phyloP scores from a whole-genome alignment of 2,113 vertebrate genomes.

The Macquaria australasica region DNA sequence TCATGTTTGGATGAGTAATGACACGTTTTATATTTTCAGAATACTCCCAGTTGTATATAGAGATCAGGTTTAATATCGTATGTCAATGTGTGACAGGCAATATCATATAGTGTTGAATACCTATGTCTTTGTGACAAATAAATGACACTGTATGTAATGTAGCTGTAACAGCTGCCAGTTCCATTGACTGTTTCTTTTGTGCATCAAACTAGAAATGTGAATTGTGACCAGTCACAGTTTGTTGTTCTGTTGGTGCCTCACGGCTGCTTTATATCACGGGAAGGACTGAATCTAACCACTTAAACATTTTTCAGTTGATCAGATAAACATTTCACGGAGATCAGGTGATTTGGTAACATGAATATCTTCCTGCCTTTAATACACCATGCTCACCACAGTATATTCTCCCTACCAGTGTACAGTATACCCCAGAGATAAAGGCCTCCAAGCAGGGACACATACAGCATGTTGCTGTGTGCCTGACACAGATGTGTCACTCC shows the following conservation, averaged over 20 bases:
- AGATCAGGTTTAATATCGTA: constrained; percentile 45
- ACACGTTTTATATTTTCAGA: constrained; percentile 50
- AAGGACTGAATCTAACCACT: neutral
- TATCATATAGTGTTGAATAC: constrained; percentile 4
- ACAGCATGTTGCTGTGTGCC: constrained; percentile 23
- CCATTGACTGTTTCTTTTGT: neutral
- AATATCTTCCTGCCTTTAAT: neutral
- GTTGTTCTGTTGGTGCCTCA: neutral
- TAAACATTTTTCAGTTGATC: neutral
- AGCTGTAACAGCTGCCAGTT: neutral
- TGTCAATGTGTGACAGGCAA: constrained; percentile 22
- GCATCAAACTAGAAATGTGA: neutral
- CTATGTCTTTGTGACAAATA: constrained; percentile 5
- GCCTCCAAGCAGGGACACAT: constrained; percentile 25
- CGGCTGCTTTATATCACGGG: neutral
- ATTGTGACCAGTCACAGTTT: neutral
- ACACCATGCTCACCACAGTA: neutral
- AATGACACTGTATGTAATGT: neutral
- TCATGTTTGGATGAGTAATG: constrained; percentile 52
- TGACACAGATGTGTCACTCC: constrained; percentile 59
- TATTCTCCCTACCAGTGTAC: neutral
- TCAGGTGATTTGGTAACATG: neutral
- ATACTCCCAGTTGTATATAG: constrained; percentile 29
- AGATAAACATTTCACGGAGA: neutral
- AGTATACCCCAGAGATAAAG: constrained; percentile 7